phyloP scores from a whole-genome alignment of 2,888 invertebrate genomes.

The Bellardia pandia region DNA sequence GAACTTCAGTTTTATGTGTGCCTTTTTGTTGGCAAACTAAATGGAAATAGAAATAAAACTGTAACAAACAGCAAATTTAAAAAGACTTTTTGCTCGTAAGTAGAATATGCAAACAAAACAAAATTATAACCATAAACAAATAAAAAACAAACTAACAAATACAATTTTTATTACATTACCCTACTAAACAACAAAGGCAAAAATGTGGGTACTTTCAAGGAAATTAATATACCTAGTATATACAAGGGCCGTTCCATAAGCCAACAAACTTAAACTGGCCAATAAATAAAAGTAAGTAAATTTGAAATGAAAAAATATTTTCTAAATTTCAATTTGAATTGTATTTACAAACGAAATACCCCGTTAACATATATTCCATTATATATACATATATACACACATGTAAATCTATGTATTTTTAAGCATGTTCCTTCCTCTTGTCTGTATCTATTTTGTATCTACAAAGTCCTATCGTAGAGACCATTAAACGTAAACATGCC shows the following conservation, averaged over 20 bases:
- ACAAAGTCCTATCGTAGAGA: slow-evolving; percentile 65
- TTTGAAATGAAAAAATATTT: too few species aligned
- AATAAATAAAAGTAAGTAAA: neutral
- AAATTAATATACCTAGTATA: neutral
- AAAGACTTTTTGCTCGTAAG: neutral
- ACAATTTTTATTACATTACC: slow-evolving; percentile 53
- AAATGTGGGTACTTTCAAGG: slow-evolving; percentile 1
- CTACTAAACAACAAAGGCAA: slow-evolving; percentile 25
- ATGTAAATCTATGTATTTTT: neutral
- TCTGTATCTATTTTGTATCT: slow-evolving; percentile 28
- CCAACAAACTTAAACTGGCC: neutral
- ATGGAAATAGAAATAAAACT: slow-evolving; percentile 11
- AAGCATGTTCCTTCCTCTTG: slow-evolving; percentile 2
- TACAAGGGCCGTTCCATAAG: slow-evolving; percentile 1
- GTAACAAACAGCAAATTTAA: slow-evolving; percentile 16
- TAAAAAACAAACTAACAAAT: slow-evolving; percentile 33
- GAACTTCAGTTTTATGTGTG: neutral
- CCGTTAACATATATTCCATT: neutral
- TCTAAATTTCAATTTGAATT: neutral
- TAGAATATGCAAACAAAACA: slow-evolving; percentile 33
- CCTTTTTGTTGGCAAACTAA: neutral
- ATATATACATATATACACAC: neutral
- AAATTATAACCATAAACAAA: slow-evolving; percentile 44
- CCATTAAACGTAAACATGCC: slow-evolving; percentile 72
- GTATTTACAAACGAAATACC: slow-evolving; percentile 8